These are phyloP conservation scores for Theristus sp. DNA, from an alignment of 2,888 invertebrate genomes.

Conservation along the genomic window DNA sequence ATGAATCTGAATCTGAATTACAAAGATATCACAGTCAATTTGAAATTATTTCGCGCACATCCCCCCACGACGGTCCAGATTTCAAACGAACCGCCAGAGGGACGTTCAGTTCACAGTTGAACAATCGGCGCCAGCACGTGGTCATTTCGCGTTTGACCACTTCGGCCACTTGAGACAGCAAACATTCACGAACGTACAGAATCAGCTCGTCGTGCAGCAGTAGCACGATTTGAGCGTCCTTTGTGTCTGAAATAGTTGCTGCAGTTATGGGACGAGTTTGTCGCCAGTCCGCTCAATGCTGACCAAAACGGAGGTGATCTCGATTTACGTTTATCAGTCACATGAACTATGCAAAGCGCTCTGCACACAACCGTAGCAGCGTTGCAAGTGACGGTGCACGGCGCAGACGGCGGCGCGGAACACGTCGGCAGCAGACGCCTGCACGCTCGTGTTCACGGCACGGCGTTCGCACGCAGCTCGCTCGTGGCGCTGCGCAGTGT, in stretches of 20 bases:
- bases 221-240: slow-evolving; percentile 46
- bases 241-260: slow-evolving; percentile 4
- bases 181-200: slow-evolving; percentile 49
- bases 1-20: no score
- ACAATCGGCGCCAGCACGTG: no score
- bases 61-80: no score
- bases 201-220: slow-evolving; percentile 91
- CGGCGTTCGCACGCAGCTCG: slow-evolving; percentile 52
- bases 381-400: slow-evolving; percentile 44
- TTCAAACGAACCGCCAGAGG: no score
- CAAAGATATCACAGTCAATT: no score
- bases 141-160: no score
- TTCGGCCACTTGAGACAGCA: background rate
- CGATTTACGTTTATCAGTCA: no score
- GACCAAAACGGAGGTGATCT: no score
- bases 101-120: no score
- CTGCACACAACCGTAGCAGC: slow-evolving; percentile 1
- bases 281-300: no score
- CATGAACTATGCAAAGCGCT: background rate
- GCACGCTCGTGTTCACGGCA: slow-evolving; percentile 81
- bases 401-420: slow-evolving; percentile 71
- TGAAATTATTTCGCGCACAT: no score
- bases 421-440: slow-evolving; percentile 90
- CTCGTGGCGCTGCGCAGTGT: slow-evolving; percentile 50
- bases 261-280: no score